Evolutionary conservation across 2,888 invertebrate species (phyloP).

Genomic region (Slavum lentiscoides): DNA sequence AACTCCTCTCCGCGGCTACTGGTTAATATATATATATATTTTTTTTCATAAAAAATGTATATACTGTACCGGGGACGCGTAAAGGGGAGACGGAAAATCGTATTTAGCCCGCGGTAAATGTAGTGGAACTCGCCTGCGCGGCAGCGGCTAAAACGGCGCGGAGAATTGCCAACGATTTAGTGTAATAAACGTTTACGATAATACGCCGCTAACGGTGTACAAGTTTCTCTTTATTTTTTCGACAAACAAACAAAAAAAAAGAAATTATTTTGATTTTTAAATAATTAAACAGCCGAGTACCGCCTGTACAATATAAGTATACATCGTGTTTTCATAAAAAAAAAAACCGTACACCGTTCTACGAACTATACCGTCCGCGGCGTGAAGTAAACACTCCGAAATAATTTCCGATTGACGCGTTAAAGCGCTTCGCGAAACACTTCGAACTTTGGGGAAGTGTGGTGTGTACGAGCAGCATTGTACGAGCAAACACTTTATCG

Average conservation of each 20-base stretch:
- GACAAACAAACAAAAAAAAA: neutral
- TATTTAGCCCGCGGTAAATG: slow-evolving; percentile 26
- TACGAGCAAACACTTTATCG: too few relatives aligned
- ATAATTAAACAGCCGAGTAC: neutral
- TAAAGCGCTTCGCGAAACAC: too few relatives aligned
- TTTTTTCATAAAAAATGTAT: slow-evolving; percentile 10
- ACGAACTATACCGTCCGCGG: too few relatives aligned
- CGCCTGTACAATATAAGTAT: neutral
- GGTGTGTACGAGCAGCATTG: too few relatives aligned
- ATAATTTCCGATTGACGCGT: too few relatives aligned
- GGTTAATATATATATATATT: slow-evolving; percentile 1
- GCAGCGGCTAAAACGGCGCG: neutral
- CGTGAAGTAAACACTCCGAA: too few relatives aligned
- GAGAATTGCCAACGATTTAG: slow-evolving; percentile 25
- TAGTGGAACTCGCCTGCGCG: slow-evolving; percentile 13
- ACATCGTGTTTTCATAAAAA: too few relatives aligned
- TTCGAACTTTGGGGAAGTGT: too few relatives aligned
- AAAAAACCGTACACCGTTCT: too few relatives aligned
- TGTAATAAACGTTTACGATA: too few relatives aligned
- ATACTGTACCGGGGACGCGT: too few relatives aligned
- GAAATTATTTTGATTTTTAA: neutral
- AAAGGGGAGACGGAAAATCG: slow-evolving; percentile 1
- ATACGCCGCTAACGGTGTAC: too few relatives aligned
- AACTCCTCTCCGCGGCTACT: neutral
- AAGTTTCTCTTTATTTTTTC: neutral